Conservation (phyloP, 2,888 invertebrate species). For the Cetonia aurata region DNA sequence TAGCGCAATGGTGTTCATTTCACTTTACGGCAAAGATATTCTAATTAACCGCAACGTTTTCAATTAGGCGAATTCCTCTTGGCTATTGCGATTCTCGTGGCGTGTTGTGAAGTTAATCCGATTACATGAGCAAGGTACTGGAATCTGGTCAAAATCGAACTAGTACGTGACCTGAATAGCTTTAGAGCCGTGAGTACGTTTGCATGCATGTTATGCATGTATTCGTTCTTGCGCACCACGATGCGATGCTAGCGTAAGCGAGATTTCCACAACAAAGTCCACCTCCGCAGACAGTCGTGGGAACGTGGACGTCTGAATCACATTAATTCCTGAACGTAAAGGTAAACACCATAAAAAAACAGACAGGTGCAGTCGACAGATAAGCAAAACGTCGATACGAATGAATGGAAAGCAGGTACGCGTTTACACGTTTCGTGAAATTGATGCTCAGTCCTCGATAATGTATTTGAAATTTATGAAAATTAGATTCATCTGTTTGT, state of each 20-base stretch:
- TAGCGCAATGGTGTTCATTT: no score
- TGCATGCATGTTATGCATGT: slow-evolving; percentile 4
- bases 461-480: no score
- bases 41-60: slow-evolving; percentile 23
- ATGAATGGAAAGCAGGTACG: slow-evolving; percentile 9
- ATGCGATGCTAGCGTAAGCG: slow-evolving; percentile 4
- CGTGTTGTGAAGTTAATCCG: slow-evolving; percentile 31
- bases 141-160: slow-evolving; percentile 40
- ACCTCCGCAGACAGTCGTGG: slow-evolving; percentile 38
- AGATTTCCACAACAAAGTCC: slow-evolving; percentile 22
- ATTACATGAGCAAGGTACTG: slow-evolving; percentile 37
- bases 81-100: slow-evolving; percentile 18
- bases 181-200: slow-evolving; percentile 2
- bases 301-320: slow-evolving; percentile 20
- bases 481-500: not conserved
- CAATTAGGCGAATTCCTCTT: slow-evolving; percentile 23
- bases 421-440: not conserved
- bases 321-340: slow-evolving; percentile 32
- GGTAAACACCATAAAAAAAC: slow-evolving; percentile 18
- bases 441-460: no score
- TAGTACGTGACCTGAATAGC: slow-evolving; percentile 37
- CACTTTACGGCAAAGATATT: not conserved
- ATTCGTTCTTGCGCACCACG: slow-evolving; percentile 21
- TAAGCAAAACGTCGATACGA: not conserved
- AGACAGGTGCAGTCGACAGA: slow-evolving; percentile 26